A percentile compares a stretch with the other conserved stretches of the same genome.
Evolutionary conservation across 92 coral and sea anemone genomes (phyloP).

Genomic region (Porites divaricata): DNA sequence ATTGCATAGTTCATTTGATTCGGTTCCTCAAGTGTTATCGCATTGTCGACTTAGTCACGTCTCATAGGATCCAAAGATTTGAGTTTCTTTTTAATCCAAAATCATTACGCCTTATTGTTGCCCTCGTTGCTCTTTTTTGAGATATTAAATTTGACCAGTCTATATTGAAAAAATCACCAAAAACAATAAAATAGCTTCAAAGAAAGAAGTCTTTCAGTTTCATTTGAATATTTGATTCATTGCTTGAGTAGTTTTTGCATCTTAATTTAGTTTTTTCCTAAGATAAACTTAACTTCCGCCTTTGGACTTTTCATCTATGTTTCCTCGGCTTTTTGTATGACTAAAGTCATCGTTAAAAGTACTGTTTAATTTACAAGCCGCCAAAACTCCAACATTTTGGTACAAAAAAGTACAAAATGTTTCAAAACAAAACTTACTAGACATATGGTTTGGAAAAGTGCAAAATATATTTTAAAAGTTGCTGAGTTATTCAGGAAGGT

Average conservation of each 20-base stretch:
- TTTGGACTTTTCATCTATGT: background rate
- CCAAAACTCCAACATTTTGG: background rate
- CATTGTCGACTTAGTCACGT: background rate
- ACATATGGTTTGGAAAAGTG: background rate
- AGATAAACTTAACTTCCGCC: background rate
- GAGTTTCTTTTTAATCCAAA: no score
- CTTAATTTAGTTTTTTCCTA: background rate
- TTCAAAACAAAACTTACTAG: background rate
- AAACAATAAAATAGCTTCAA: background rate
- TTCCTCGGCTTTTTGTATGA: background rate
- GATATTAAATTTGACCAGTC: background rate
- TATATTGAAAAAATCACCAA: no score
- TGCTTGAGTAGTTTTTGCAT: background rate
- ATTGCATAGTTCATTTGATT: background rate
- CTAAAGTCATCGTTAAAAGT: background rate
- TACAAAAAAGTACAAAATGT: background rate
- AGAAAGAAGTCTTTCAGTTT: background rate
- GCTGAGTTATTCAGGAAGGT: background rate
- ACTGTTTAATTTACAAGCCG: constrained; percentile 9
- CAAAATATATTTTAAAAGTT: background rate
- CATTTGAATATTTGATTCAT: background rate
- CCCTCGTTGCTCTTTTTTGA: background rate
- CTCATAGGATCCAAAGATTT: background rate
- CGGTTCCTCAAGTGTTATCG: background rate
- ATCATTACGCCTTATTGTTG: background rate